Evolutionary conservation across 2,888 invertebrate genomes (phyloP), one percentile per base, ranked within the genome.

Genomic region (Laspeyria flexula): DNA sequence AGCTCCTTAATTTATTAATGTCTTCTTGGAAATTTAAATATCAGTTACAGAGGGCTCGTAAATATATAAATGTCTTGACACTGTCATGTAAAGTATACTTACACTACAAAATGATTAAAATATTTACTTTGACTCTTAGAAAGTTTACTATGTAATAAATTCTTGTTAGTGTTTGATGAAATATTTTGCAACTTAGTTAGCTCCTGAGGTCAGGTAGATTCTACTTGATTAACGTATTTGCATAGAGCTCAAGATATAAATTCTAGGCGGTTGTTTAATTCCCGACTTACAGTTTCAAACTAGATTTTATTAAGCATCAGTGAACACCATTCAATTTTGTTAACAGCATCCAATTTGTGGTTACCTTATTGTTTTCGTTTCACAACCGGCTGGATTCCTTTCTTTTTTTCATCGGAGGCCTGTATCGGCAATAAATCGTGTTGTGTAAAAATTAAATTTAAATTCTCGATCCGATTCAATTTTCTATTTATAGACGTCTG

Each of bases 401-500:
- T 68, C 62, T 70, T 5, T 25, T 75, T 73, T 79, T 79, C 73
- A 75, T 78, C 66, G 56, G 61, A 58, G 48, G 50, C 59, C 47
- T 60, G 70, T 66, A 60, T 68, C 70, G 60, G 59, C 64, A 63
- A 68, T 85, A 83, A 83, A 81, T 79, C 74, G 63, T 65, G 60
- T 66, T 67, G 68, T 71, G 73, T 81, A 77, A 81, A 83, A 83
- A 74, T 75, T 79, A 70, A 80, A 79, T 73, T 67, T 57, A 69
- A 60, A 75, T 78, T 73, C 73, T 68, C 63, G 77, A 74, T 81
- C 76, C 75, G 70, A 79, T 81, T 82, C 69, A 65, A 68, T 71
- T 67, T 73, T 81, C 86, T 90, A 90, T 90, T 87, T 86, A 80
- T 88, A 86, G 74, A 74, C 65, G 55, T 75, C 83, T 86, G 86